Evolutionary conservation across 2,888 invertebrate genomes (phyloP).

Genomic region (Cecidostiba fungosa): DNA sequence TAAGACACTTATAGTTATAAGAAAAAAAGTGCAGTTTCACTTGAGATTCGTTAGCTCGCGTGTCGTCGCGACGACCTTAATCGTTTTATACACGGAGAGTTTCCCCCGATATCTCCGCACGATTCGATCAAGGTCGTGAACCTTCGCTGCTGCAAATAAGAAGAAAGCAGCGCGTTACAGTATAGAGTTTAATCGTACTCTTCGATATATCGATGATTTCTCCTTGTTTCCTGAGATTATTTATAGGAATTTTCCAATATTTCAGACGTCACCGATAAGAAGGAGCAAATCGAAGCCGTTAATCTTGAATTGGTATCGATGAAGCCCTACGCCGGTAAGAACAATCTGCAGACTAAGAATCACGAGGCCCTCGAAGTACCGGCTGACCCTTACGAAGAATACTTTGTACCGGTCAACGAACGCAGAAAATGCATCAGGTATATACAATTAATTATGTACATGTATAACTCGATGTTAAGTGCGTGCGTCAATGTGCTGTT

Average conservation of each 20-base stretch:
- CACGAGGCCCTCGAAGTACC: slow-evolving; percentile 80
- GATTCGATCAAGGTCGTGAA: slow-evolving; percentile 53
- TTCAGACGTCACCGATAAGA: slow-evolving; percentile 72
- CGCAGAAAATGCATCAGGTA: slow-evolving; percentile 93
- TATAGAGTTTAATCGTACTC: not conserved
- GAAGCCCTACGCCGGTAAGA: slow-evolving; percentile 84
- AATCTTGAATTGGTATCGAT: slow-evolving; percentile 90
- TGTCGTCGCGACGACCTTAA: slow-evolving; percentile 37
- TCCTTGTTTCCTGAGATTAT: not conserved
- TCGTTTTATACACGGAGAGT: slow-evolving; percentile 5
- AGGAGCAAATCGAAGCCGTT: slow-evolving; percentile 85
- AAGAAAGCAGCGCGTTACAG: slow-evolving; percentile 31
- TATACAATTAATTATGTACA: too few relatives aligned
- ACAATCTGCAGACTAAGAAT: slow-evolving; percentile 79
- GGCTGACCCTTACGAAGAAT: slow-evolving; percentile 89
- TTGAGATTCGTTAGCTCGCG: not conserved
- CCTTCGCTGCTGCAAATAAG: slow-evolving; percentile 19
- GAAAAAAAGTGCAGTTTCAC: slow-evolving; percentile 45
- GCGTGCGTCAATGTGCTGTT: slow-evolving; percentile 30
- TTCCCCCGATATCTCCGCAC: slow-evolving; percentile 48
- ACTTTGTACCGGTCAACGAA: slow-evolving; percentile 92
- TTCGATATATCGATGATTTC: slow-evolving; percentile 20
- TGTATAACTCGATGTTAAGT: not conserved
- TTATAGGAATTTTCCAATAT: slow-evolving; percentile 33
- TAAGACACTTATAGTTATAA: too few relatives aligned